Percentiles rank a stretch among this genome's conserved stretches.
Evolutionary conservation across 2,797 vertebrate genomes (phyloP).

Genomic region (Argentina silus): DNA sequence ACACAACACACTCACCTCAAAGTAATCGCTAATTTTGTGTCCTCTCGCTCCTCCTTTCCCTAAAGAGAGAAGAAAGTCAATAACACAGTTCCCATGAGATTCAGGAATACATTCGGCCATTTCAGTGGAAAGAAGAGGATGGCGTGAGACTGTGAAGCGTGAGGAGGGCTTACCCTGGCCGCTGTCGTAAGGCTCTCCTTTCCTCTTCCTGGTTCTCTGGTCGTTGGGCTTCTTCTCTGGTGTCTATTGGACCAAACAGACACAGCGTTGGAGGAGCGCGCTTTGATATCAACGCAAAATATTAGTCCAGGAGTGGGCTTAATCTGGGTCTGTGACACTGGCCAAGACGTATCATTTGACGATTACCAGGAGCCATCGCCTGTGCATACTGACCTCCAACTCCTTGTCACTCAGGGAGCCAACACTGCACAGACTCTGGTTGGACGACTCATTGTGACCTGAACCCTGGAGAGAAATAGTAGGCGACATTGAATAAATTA

Average conservation of each 20-base stretch:
- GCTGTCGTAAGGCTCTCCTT: conserved; percentile 83
- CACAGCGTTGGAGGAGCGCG: background rate
- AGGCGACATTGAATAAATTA: too few species aligned
- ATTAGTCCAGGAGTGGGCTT: too few species aligned
- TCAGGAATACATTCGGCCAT: background rate
- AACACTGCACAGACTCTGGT: conserved; percentile 94
- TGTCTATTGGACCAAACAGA: conserved; percentile 69
- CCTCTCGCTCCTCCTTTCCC: conserved; percentile 85
- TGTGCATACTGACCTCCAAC: conserved; percentile 83
- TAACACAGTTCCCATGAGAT: background rate
- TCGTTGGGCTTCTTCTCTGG: conserved; percentile 89
- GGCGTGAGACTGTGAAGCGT: background rate
- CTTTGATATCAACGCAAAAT: too few species aligned
- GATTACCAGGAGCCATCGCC: too few species aligned
- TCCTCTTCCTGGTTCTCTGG: conserved; percentile 86
- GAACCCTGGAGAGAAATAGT: conserved; percentile 77
- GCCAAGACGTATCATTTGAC: too few species aligned
- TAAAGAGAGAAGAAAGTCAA: conserved; percentile 65
- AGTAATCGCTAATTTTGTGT: conserved; percentile 90
- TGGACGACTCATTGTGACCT: conserved; percentile 93
- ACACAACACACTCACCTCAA: conserved; percentile 78
- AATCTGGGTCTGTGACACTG: too few species aligned
- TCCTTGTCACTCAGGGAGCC: conserved; percentile 96
- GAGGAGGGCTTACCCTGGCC: conserved; percentile 69
- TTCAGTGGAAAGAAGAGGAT: background rate